These are phyloP conservation scores for Stenchaetothrips biformis DNA, from an alignment of 2,888 invertebrate genomes.

Conservation along the genomic window DNA sequence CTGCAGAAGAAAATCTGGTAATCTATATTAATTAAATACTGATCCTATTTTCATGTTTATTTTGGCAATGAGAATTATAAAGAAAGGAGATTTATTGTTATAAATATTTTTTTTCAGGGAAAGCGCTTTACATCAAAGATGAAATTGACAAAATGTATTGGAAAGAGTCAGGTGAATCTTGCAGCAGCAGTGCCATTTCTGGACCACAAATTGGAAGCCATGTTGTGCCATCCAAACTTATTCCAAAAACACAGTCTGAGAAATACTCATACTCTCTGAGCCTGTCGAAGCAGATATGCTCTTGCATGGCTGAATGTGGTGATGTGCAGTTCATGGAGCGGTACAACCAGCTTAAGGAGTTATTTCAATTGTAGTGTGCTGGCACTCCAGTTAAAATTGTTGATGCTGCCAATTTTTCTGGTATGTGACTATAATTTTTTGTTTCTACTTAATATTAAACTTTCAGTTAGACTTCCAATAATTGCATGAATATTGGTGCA, in stretches of 20 bases:
- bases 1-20: background rate
- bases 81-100: background rate
- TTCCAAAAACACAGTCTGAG: background rate
- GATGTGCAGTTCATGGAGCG: background rate
- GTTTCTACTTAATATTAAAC: background rate
- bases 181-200: background rate
- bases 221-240: background rate
- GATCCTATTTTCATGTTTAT: background rate
- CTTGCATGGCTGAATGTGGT: background rate
- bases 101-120: background rate
- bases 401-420: background rate
- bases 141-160: background rate
- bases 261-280: background rate
- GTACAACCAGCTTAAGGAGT: background rate
- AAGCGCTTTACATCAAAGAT: background rate
- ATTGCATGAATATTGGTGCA: background rate
- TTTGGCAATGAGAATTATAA: background rate
- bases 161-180: background rate
- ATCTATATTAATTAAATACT: background rate
- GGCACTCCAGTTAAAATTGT: background rate
- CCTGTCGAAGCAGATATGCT: background rate
- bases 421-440: background rate
- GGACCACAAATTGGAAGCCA: background rate
- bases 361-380: background rate
- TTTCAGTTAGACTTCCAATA: background rate